phyloP scores from a whole-genome alignment of 2,888 invertebrate species.

The Cryptocephalus moraei region DNA sequence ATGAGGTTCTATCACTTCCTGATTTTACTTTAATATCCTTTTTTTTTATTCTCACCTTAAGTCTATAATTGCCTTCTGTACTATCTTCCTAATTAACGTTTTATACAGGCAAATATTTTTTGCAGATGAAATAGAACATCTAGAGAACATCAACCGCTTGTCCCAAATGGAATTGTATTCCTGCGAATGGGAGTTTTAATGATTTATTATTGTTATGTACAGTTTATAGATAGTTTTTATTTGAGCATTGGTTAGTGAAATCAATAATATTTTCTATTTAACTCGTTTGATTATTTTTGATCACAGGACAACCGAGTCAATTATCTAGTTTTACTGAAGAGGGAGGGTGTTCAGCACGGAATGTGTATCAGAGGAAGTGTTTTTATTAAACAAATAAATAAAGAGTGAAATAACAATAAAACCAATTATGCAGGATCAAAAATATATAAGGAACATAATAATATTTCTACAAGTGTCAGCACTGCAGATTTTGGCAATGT shows the following conservation, averaged over 20 bases:
- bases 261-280: too few species aligned
- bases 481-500: constrained; percentile 15
- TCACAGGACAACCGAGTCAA: too few species aligned
- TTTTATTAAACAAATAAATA: background rate
- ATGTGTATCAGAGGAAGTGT: too few species aligned
- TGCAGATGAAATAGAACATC: constrained; percentile 53
- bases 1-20: too few species aligned
- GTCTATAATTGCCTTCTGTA: too few species aligned
- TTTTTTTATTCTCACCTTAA: too few species aligned
- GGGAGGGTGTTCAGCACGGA: too few species aligned
- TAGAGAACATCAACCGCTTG: constrained; percentile 47
- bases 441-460: background rate
- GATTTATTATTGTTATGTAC: background rate
- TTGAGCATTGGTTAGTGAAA: too few species aligned
- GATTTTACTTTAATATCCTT: too few species aligned
- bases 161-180: constrained; percentile 52
- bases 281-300: too few species aligned
- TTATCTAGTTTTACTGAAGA: too few species aligned
- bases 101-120: constrained; percentile 12
- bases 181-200: constrained; percentile 55
- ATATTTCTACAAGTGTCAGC: background rate
- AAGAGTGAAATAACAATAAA: constrained; percentile 1
- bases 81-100: background rate
- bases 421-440: constrained; percentile 5
- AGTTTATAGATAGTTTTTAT: too few species aligned